Evolutionary conservation across 2,113 vertebrate species (phyloP).

Genomic region (Regulus satrapa): DNA sequence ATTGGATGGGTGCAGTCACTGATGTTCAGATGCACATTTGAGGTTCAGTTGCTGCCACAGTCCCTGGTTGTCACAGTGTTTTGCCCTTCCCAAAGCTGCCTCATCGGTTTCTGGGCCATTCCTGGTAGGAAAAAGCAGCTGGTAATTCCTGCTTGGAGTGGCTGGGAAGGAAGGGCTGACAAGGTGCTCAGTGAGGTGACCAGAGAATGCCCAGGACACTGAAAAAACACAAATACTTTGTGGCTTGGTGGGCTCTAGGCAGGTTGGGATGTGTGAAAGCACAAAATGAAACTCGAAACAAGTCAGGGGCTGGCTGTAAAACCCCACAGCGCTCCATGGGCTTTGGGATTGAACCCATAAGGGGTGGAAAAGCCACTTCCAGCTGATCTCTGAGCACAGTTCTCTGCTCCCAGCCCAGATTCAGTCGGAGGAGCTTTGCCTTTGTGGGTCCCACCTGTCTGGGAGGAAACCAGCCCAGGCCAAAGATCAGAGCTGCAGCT

Average conservation of each 20-base stretch:
- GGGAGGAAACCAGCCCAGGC: background rate
- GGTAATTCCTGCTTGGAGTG: background rate
- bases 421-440: background rate
- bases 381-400: background rate
- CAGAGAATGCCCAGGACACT: background rate
- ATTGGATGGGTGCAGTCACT: background rate
- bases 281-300: background rate
- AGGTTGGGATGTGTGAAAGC: background rate
- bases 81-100: background rate
- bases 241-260: background rate
- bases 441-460: background rate
- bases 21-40: background rate
- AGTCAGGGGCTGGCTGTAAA: background rate
- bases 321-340: background rate
- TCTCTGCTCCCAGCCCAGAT: background rate
- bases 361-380: background rate
- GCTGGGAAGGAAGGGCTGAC: background rate
- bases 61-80: background rate
- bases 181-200: accelerated
- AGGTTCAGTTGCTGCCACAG: background rate
- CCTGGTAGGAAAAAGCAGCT: background rate
- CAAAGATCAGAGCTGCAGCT: background rate
- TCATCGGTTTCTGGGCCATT: background rate
- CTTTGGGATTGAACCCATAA: accelerated
- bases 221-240: background rate